Conservation (phyloP, 2,113 vertebrate genomes). For the Ceyx melanurus region DNA sequence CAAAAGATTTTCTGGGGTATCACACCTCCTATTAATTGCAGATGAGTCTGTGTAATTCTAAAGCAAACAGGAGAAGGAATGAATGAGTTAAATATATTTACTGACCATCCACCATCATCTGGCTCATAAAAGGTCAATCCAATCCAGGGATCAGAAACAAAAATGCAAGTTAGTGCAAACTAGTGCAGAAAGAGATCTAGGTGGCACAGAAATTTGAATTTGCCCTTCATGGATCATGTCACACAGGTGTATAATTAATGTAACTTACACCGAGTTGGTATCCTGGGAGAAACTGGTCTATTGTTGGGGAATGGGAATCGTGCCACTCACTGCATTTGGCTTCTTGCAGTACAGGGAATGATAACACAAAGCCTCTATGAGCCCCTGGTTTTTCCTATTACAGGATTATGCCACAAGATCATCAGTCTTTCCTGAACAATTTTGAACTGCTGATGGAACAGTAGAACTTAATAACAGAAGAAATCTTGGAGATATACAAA, state of each 20-base stretch:
- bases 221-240: conserved; percentile 14
- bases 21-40: conserved; percentile 84
- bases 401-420: background rate
- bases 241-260: conserved; percentile 18
- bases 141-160: background rate
- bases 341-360: background rate
- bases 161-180: background rate
- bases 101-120: background rate
- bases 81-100: conserved; percentile 23
- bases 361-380: background rate
- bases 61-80: background rate
- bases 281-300: conserved; percentile 1
- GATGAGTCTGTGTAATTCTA: conserved; percentile 91
- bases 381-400: background rate
- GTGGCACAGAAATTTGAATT: background rate
- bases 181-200: background rate
- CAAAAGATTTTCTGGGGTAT: conserved; percentile 80
- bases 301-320: conserved; percentile 37
- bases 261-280: background rate
- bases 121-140: background rate
- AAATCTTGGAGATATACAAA: background rate
- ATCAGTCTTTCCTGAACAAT: background rate
- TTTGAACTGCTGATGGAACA: background rate
- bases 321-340: conserved; percentile 7
- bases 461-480: background rate